Base-by-base conservation (phyloP, 2,888 invertebrate species). In the Drosophila testacea region DNA sequence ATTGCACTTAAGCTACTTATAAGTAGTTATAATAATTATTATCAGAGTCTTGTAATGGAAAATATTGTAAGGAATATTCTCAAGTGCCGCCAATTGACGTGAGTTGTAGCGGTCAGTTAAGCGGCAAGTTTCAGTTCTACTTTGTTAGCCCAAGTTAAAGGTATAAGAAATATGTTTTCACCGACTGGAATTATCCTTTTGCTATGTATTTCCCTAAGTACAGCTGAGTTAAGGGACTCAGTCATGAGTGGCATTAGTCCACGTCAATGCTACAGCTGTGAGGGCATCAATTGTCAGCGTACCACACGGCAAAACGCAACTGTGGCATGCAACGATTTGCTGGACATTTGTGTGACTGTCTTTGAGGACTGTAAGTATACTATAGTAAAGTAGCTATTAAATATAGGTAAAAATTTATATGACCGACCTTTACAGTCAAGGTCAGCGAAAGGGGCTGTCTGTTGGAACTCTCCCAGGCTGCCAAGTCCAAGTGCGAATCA, bases 281-380 rank as follows among this genome's bases (percentile, higher is more conserved):
- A 83, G 9, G 92, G 92, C 10, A 88, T 92, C 28, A 91, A 90
- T 64, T 92, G 92, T 22, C 83, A 83, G 38, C 79, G 90, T 5
- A 81, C 86, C 10, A 79, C 89, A 0, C 64, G 64, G 0, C 69
- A 81, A n/a, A 83, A 87, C 71, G 74, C 66, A 0, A 83, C 76
- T 2, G 79, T 67, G 6, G 62, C 61, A 1, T 92, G 92, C 67
- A 34, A 51, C 3, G 89, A 92, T 81, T 57, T 79, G 16, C 62
- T 91, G 68, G 92, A 92, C 69, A 81, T 83, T 46, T 92, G 92
- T 73, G 91, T 90, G 0, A 92, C 91, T 0, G 78, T 91, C 39
- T 92, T 84, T 52, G 86, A 90, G 51, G 85, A 79, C 51, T 89
- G 92, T 92, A 70, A 77, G 88, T 79, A n/a, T n/a, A n/a, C n/a